Base-by-base conservation (phyloP, 2,888 invertebrate species). In the Luffia ferchaultella region DNA sequence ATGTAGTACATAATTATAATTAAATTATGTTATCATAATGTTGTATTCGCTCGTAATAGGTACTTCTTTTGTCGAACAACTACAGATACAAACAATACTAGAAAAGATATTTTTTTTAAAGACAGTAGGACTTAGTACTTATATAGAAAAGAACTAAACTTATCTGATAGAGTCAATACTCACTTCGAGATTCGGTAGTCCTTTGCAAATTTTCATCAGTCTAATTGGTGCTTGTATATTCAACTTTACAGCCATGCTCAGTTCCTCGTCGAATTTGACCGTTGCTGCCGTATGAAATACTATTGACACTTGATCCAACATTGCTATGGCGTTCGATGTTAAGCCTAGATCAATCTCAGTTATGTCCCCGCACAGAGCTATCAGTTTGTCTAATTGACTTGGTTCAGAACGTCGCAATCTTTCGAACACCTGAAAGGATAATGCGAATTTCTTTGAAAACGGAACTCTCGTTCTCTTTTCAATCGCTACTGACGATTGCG, bases 251-350 rank as follows among this genome's bases (percentile, higher is more conserved):
- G 93, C 90, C 15, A 87, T 73, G 64, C 87, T 85, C 45, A 94
- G 85, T 0, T 88, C 87, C 67, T 93, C 93, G 68, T 93, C 91
- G 64, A 94, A 94, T 70, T 90, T 89, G 46, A 94, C 88, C 0
- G 93, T 93, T 1, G 93, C 94, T 0, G 93, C 94, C 18, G 90
- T 90, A 72, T 94, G 93, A 73, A 94, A 92, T 18, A 94, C 92
- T 40, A 94, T 77, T 2, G 90, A 87, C 15, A 93, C 89, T 68
- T 88, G 85, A 41, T 72, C 68, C 1, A 89, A 65, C 30, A 70
- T 69, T 43, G 67, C 63, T 57, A 90, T 85, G 54, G 86, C 84
- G 1, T 85, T 75, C 0, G 69, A 61, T 30, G 79, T 71, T 51
- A 90, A 79, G 1, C 89, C 90, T 3, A 90, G 73, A 20, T 82